phyloP scores from a whole-genome alignment of 2,888 invertebrate species.

The Chrysolina oricalcia region DNA sequence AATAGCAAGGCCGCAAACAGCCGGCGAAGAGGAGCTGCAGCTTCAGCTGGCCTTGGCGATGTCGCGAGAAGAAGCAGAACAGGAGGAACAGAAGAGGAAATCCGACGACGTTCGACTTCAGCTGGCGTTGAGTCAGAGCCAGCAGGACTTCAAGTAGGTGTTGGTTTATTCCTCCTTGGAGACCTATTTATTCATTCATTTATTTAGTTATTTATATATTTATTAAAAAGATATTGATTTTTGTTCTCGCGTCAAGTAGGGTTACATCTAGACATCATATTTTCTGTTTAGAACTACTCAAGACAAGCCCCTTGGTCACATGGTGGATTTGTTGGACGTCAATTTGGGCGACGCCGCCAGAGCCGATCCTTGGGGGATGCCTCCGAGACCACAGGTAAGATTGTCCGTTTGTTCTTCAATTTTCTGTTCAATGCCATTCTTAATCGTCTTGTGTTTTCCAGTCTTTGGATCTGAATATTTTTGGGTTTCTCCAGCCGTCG shows the following conservation, averaged over 20 bases:
- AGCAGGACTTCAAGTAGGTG: constrained; percentile 89
- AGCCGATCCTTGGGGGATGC: constrained; percentile 85
- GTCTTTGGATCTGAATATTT: constrained; percentile 62
- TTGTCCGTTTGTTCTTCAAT: constrained; percentile 12
- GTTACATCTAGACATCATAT: background rate
- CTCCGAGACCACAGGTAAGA: constrained; percentile 76
- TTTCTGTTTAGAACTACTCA: constrained; percentile 30
- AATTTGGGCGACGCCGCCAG: constrained; percentile 78
- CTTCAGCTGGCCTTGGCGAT: constrained; percentile 98
- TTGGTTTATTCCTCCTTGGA: background rate
- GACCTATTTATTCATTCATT: no score
- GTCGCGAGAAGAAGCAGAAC: constrained; percentile 98
- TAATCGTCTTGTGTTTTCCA: constrained; percentile 52
- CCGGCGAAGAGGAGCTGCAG: constrained; percentile 98
- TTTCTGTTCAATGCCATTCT: background rate
- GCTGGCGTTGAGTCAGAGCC: constrained; percentile 93
- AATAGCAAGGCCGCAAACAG: constrained; percentile 95
- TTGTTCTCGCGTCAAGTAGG: background rate
- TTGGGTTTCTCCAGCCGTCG: constrained; percentile 56
- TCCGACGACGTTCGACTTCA: constrained; percentile 97
- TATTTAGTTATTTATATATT: no score
- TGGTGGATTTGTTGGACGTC: constrained; percentile 89
- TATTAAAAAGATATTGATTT: no score
- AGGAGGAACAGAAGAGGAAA: constrained; percentile 93
- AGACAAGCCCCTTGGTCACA: constrained; percentile 74